Base-by-base conservation (phyloP, 1,140 invertebrate genomes). In the roundworm (Caenorhabditis elegans) region DNA sequence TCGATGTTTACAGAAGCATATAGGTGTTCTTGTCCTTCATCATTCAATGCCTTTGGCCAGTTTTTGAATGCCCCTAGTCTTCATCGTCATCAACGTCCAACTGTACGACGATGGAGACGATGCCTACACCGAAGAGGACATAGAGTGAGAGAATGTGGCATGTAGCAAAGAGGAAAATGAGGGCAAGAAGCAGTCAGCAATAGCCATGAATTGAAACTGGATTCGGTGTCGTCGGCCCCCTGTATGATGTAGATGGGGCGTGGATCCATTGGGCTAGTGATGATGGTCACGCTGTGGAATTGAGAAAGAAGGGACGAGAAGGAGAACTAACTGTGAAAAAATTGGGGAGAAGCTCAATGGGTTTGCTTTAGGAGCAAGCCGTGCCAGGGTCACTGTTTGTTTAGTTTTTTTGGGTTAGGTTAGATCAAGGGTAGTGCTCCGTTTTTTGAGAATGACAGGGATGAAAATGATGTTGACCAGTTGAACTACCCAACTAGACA, bases 131-230 rank as follows among this genome's bases (percentile, higher is more conserved):
- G 10, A 70, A 5, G 13, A 13, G 26, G n/a, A 39, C 11, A 43
- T 11, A 17, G 3, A 28, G 34, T 39, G 34, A 39, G 8, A 70
- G 34, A 70, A 19, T 8, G 34, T 34, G 26, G 34, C 60, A 70
- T 70, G 60, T 70, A 70, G 60, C 60, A 70, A n/a, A 70, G 60
- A 70, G 60, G 60, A 70, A 70, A 70, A 70, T 70, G 60, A 70
- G 60, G 60, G 60, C 60, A 70, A 43, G 60, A 70, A 70, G 60
- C 60, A 70, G 60, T 70, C 60, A 70, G 34, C 60, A 43, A 43
- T 15, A 70, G 60, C 60, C 13, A 70, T n/a, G 34, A 70, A 70
- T 70, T 70, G 60, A 70, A 70, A 70, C 60, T 70, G 60, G 60
- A 70, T 70, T 70, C 34, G 26, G n/a, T n/a, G n/a, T n/a, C n/a